Base-by-base conservation (phyloP, 2,113 vertebrate genomes). In the Salvelinus sp. region DNA sequence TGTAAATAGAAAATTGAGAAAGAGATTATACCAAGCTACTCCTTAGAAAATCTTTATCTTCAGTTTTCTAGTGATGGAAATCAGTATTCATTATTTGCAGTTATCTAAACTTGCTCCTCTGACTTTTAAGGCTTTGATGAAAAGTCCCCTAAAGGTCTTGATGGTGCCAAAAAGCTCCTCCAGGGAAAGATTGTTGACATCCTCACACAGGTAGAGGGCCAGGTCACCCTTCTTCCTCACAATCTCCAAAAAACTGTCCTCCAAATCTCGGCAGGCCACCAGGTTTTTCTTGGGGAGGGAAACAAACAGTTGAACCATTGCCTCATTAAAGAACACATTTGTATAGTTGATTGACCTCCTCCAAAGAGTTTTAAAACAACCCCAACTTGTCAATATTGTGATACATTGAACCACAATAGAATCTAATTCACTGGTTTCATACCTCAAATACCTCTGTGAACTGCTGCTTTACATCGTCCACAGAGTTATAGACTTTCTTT, bases 191-290 rank as follows among this genome's bases (percentile, higher is more conserved):
- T 96, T 88, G 85, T 87, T 89, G 27, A 91, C 62, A 9, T 98
- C 96, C 78, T 99, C 98, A 47, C 97, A 98, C 64, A 99, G 92
- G 69, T 98, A 99, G 33, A 90, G 84, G 0, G 97, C 97, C 86
- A 99, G 91, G 58, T 94, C 93, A 72, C 79, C 84, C 80, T 88
- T 95, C 89, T 92, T 93, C 76, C 72, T 88, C 63, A 95, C 93
- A 1, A 97, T 89, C 27, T 82, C 86, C 1, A 89, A 76, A 2
- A 99, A 94, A 47, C 90, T 86, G 33, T 93, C 82, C 28, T 91
- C 93, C 69, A 98, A 79, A 22, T 80, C 88, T 63, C 6, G 86
- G 48, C 92, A 95, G 2, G 88, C 90, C 16, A 82, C 80, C 47
- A 94, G 82, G 78, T 92, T 94, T 74, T 93, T 93, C 98, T 98